Evolutionary conservation across 2,888 invertebrate species (phyloP), one percentile per base, ranked within the genome.

Genomic region (Nemapogon koenigi): DNA sequence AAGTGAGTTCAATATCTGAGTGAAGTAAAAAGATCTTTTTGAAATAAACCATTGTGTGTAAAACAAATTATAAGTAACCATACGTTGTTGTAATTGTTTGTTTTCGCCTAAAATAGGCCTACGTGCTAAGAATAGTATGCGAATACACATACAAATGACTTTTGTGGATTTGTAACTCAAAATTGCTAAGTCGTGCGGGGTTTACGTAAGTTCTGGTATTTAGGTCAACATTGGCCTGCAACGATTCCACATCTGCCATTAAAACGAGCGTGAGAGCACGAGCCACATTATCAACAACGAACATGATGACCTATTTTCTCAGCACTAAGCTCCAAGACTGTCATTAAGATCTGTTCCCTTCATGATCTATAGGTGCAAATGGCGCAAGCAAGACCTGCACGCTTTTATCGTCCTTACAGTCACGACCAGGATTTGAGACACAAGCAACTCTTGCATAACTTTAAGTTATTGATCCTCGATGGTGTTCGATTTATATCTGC

Each of bases 221-320:
- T 55, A 49, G 59, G 61, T 61, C 62, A 50, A 50, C 57, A 55
- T 54, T 49, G 46, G 49, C 49, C 49, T 18, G 38, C 42, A 41
- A 37, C 39, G 43, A 55, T 43, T 49, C 51, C 49, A 52, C 50
- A 53, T 53, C 50, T 50, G 51, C 51, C 50, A 59, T 59, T 66
- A 62, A 58, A 61, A 56, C 55, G 57, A 69, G 62, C 70, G 64
- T 65, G 67, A 62, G 65, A 55, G 48, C 56, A 58, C 52, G 59
- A 54, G 50, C 45, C 49, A 49, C 59, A 64, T 66, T 64, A 68
- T 68, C 66, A 72, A 70, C 63, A 59, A 61, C 61, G 52, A 52
- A n/a, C n/a, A n/a, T n/a, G n/a, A n/a, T n/a, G n/a, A n/a, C 48
- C 55, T 54, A 57, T 62, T 62, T 60, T 57, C 60, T 56, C 57